A percentile compares a stretch with the other conserved stretches of the same genome.
phyloP scores from a whole-genome alignment of 2,113 vertebrate species.

The Boulengerochromis microlepis region DNA sequence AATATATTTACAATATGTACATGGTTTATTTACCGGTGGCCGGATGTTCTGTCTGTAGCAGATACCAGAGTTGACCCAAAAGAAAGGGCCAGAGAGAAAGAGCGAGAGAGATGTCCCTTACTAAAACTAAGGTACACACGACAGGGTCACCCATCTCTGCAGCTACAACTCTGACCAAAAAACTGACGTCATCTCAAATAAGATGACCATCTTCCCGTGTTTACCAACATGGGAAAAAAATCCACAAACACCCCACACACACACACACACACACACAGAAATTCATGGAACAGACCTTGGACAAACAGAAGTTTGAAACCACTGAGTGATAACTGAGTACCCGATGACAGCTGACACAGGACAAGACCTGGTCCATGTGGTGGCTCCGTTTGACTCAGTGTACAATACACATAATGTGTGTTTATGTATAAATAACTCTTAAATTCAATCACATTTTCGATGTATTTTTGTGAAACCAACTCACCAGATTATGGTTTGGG shows the following conservation, averaged over 20 bases:
- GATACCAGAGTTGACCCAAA: slow-evolving; percentile 43
- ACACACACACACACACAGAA: not conserved
- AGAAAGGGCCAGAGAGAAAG: slow-evolving; percentile 39
- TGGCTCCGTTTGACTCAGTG: not conserved
- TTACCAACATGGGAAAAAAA: slow-evolving; percentile 10
- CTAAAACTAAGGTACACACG: slow-evolving; percentile 88
- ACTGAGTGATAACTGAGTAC: not conserved
- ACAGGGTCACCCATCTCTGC: slow-evolving; percentile 77
- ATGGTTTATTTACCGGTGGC: not conserved
- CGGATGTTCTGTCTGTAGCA: slow-evolving; percentile 42
- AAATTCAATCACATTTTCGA: not conserved
- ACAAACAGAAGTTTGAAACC: not conserved
- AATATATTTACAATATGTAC: slow-evolving; percentile 57
- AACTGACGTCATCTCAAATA: slow-evolving; percentile 46
- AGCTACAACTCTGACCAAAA: slow-evolving; percentile 80
- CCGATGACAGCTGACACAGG: not conserved
- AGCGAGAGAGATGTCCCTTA: slow-evolving; percentile 88
- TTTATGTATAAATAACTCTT: not conserved
- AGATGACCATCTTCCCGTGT: slow-evolving; percentile 55
- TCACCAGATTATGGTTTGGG: not conserved
- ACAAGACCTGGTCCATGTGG: not conserved
- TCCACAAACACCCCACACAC: not conserved
- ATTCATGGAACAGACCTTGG: not conserved
- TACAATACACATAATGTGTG: not conserved
- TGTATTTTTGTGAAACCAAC: not conserved